These are phyloP conservation scores for Tangara arthus DNA, from an alignment of 2,797 vertebrate species.

Conservation along the genomic window DNA sequence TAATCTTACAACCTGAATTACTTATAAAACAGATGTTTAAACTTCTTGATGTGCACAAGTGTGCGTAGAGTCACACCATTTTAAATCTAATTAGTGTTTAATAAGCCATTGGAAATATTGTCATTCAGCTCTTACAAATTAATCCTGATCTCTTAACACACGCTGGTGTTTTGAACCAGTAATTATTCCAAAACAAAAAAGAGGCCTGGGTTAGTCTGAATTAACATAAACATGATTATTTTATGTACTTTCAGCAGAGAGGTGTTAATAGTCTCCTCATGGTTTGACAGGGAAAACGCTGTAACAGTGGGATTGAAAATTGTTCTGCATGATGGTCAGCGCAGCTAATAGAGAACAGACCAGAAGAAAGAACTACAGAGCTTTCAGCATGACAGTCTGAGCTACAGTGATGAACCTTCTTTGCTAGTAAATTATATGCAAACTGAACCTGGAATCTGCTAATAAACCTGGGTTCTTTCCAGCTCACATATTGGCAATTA, in stretches of 20 bases:
- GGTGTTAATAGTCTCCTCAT: slow-evolving; percentile 13
- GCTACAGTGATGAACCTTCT: neutral
- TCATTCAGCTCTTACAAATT: slow-evolving; percentile 65
- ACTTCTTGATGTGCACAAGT: slow-evolving; percentile 21
- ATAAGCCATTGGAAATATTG: slow-evolving; percentile 70
- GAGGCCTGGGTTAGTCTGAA: neutral
- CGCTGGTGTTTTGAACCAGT: slow-evolving; percentile 62
- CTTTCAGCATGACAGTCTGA: neutral
- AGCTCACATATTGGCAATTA: neutral
- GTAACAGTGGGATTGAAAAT: neutral
- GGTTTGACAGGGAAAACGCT: neutral
- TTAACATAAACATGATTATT: slow-evolving; percentile 47
- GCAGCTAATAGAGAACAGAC: neutral
- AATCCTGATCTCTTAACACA: slow-evolving; percentile 68
- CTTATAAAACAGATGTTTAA: slow-evolving; percentile 51
- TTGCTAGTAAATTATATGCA: slow-evolving; percentile 10
- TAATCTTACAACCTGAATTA: slow-evolving; percentile 8
- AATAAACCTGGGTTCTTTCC: slow-evolving; percentile 18
- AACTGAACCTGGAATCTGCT: slow-evolving; percentile 2
- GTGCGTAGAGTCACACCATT: slow-evolving; percentile 49
- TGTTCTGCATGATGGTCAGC: neutral
- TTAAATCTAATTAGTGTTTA: slow-evolving; percentile 73
- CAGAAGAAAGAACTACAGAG: neutral
- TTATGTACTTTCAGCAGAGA: slow-evolving; percentile 8
- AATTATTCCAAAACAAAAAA: slow-evolving; percentile 67